Percentiles rank a stretch among this genome's conserved stretches.
Conservation (phyloP, 2,113 vertebrate genomes). For the Nicator chloris region DNA sequence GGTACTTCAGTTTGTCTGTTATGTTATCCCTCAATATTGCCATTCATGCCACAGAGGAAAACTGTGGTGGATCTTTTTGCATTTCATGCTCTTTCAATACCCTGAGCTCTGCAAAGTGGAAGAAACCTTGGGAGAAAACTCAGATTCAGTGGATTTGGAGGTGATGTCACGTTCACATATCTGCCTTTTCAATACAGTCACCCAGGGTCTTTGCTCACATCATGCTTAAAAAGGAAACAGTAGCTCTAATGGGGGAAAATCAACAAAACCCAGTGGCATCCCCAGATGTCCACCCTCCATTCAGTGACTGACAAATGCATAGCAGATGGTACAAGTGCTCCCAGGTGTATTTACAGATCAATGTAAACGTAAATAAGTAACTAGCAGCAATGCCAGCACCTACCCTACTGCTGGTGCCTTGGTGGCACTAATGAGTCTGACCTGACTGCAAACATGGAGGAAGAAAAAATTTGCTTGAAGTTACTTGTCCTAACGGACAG, state of each 20-base stretch:
- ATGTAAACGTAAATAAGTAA: constrained; percentile 20
- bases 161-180: neutral
- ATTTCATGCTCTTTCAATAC: neutral
- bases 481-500: neutral
- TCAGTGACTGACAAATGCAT: neutral
- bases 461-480: neutral
- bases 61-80: neutral
- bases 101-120: neutral
- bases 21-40: neutral
- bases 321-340: constrained; percentile 48
- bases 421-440: neutral
- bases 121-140: neutral
- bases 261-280: neutral
- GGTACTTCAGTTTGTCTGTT: neutral
- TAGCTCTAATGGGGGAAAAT: neutral
- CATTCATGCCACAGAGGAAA: neutral
- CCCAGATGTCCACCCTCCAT: constrained; percentile 15
- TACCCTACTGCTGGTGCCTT: neutral
- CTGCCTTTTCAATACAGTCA: neutral
- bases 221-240: neutral
- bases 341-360: constrained; percentile 39
- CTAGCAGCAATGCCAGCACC: neutral
- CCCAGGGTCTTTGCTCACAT: neutral
- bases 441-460: neutral
- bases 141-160: neutral